Base-by-base conservation (phyloP, 35 echinoderm and acorn worm species). In the Apostichopus parvimensis region DNA sequence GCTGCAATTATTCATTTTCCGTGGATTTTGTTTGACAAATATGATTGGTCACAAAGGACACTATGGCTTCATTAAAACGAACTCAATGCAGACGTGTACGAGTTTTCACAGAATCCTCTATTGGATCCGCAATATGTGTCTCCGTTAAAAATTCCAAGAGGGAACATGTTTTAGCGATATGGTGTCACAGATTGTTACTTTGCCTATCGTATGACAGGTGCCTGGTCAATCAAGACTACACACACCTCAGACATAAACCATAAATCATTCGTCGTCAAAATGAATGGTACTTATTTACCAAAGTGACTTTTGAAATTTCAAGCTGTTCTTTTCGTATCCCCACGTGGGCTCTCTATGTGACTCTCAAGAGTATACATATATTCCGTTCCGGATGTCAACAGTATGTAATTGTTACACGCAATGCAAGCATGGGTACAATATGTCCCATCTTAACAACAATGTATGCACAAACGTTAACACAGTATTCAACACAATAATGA, bases 221-320 rank as follows among this genome's bases (percentile, higher is more conserved):
- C 71, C 71, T 75, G 21, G 71, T 75, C 71, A 75, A 75, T 75
- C 71, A 75, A 75, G 71, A 75, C 71, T 75, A 75, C 71, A 75
- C 71, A 75, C 71, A 13, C 17, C 20, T 75, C 71, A 75, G 71
- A 75, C 71, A 22, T 75, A 75, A 75, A 18, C 3, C 17, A 22
- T 75, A 75, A 75, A 75, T 75, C 71, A 22, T 18, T 20, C 15
- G 71, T 75, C 71, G 15, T 18, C 71, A 75, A n/a, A 75, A 75
- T 75, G 71, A 75, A 75, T 75, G 71, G 71, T 21, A 18, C 6
- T 7, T 75, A 7, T 75, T 22, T 18, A 18, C 12, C 18, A 22
- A n/a, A 75, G 71, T 75, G 71, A 75, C 71, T 7, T 24, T 75
- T 22, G 71, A 75, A 75, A 75, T 75, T 13, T 75, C 71, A 75